Conservation (phyloP, 2,113 vertebrate species). For the Muscicapa adusta region DNA sequence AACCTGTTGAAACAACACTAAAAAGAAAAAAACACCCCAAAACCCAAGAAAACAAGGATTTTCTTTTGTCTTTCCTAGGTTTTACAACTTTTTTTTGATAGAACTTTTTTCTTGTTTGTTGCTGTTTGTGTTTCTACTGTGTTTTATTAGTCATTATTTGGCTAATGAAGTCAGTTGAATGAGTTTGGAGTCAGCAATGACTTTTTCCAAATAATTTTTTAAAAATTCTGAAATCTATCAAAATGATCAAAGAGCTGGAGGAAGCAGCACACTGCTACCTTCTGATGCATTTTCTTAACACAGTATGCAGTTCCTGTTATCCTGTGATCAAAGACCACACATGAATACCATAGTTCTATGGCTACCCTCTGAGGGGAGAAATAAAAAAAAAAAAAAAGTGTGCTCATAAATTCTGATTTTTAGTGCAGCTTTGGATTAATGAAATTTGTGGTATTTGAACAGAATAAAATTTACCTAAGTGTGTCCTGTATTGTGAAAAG, state of each 20-base stretch:
- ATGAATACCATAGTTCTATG: not conserved
- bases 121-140: not conserved
- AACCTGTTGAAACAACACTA: not conserved
- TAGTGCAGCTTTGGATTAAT: not conserved
- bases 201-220: not conserved
- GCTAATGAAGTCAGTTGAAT: slow-evolving; percentile 11
- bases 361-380: not conserved
- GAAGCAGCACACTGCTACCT: not conserved
- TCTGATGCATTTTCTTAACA: slow-evolving; percentile 5
- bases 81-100: not conserved
- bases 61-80: not conserved
- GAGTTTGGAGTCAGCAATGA: not conserved
- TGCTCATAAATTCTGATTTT: not conserved
- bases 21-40: not conserved
- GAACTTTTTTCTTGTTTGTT: not conserved
- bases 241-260: slow-evolving; percentile 24
- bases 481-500: not conserved
- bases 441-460: not conserved
- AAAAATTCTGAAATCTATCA: not conserved
- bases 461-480: not conserved
- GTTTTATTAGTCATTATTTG: slow-evolving; percentile 13
- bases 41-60: not conserved
- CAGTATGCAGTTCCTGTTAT: not conserved
- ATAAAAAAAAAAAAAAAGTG: not conserved
- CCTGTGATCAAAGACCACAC: slow-evolving; percentile 32